Base-by-base conservation (phyloP, 2,888 invertebrate genomes). In the Parochlus steinenii region DNA sequence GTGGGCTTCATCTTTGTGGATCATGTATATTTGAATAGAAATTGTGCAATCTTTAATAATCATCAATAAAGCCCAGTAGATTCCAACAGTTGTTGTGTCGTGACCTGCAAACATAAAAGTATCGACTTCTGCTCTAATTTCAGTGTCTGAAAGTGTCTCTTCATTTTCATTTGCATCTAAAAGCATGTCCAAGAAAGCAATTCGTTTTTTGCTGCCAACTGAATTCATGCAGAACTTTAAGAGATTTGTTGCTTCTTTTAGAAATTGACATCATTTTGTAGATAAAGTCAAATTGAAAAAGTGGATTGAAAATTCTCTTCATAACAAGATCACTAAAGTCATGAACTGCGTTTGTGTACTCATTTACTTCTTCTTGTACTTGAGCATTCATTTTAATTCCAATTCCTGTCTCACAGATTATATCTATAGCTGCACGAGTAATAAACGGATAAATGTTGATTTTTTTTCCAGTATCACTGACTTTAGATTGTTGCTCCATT, bases 351-450 rank as follows among this genome's bases (percentile, higher is more conserved):
- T 64, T 58, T 1, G 79, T 74, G 49, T 81, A 82, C 42, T 67
- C 63, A 1, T 73, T 72, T 38, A 74, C 62, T 8, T 59, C 57
- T 44, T 73, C 56, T 39, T 57, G 79, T 23, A 23, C 53, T 54
- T 81, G 75, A 1, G 81, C 79, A 48, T 78, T 64, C 5, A 82
- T 63, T 37, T 67, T 66, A 19, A 72, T 67, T 3, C 83, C 86
- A 86, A 87, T 87, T 5, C 83, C 76, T 6, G 81, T 77, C 54
- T 85, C 64, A 49, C 65, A 64, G 36, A 69, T 65, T 25, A 65
- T 34, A 22, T 34, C 34, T 7, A 34, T 18, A n/a, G 34, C 20
- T 37, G 29, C 29, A 3, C 56, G 60, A 45, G 65, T 64, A 3
- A 78, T 56, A 22, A 66, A 59, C 1, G 71, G 70, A 44, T 69